Evolutionary conservation across 2,113 vertebrate genomes (phyloP).

Genomic region (Xyrauchen texanus): DNA sequence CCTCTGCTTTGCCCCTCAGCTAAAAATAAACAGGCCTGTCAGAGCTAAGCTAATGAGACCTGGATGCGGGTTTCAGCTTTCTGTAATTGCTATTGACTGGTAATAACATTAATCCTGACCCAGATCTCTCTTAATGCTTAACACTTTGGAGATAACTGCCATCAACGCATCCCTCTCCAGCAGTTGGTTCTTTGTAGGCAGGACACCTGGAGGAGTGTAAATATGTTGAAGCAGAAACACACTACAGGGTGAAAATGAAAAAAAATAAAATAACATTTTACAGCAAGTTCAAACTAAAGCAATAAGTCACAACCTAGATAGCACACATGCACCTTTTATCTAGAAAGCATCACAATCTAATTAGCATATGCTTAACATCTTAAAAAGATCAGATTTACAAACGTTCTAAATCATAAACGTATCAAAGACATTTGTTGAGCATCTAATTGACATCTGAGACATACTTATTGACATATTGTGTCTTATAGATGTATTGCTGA

Average conservation of each 20-base stretch:
- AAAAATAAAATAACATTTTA: too few relatives aligned
- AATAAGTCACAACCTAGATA: too few relatives aligned
- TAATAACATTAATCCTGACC: conserved; percentile 44
- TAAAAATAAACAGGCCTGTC: conserved; percentile 45
- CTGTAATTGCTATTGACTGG: conserved; percentile 41
- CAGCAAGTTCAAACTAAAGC: too few relatives aligned
- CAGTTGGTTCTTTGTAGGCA: not conserved
- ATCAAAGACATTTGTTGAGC: too few relatives aligned
- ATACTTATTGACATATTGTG: too few relatives aligned
- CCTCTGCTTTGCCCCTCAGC: conserved; percentile 16
- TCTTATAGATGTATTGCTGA: too few relatives aligned
- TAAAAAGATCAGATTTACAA: too few relatives aligned
- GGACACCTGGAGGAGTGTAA: not conserved
- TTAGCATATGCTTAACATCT: too few relatives aligned
- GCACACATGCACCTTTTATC: too few relatives aligned
- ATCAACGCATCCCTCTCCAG: conserved; percentile 23
- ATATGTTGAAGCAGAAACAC: not conserved
- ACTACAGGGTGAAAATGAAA: not conserved
- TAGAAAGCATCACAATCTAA: too few relatives aligned
- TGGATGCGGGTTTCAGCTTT: conserved; percentile 22
- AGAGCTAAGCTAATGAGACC: conserved; percentile 32
- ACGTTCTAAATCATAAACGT: too few relatives aligned
- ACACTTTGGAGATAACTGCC: conserved; percentile 43
- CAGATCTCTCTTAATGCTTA: conserved; percentile 38
- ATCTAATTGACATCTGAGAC: too few relatives aligned